A percentile compares a stretch with the other conserved stretches of the same genome.
Conservation (phyloP, 2,888 invertebrate genomes). For the Syrista parreyssii region DNA sequence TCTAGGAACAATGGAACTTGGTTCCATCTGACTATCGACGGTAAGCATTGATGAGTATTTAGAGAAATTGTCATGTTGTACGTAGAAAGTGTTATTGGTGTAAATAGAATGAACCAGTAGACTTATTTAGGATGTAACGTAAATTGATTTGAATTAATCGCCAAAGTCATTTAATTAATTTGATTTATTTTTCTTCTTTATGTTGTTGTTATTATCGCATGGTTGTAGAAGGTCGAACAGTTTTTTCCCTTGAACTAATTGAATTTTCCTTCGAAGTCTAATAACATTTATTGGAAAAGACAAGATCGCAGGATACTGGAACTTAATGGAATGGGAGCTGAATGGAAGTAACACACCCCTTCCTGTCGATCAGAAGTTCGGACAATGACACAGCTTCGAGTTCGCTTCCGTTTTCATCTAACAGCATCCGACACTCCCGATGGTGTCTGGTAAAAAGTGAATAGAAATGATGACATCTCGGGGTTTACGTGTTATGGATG, state of each 20-base stretch:
- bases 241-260: background rate
- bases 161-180: background rate
- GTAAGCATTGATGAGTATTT: constrained; percentile 67
- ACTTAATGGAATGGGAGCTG: background rate
- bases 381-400: background rate
- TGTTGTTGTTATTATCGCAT: background rate
- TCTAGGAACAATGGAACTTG: constrained; percentile 89
- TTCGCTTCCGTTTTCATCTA: background rate
- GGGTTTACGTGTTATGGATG: background rate
- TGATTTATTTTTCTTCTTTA: background rate
- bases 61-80: background rate
- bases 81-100: background rate
- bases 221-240: background rate
- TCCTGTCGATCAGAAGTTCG: constrained; percentile 20
- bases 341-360: constrained; percentile 35
- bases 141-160: background rate
- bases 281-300: background rate
- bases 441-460: background rate
- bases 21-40: constrained; percentile 89
- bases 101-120: background rate
- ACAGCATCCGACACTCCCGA: background rate
- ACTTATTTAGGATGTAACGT: background rate
- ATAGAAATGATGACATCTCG: background rate
- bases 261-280: background rate
- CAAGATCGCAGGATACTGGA: background rate